Conservation (phyloP, 2,888 invertebrate species). For the Leptogaster cylindrica region DNA sequence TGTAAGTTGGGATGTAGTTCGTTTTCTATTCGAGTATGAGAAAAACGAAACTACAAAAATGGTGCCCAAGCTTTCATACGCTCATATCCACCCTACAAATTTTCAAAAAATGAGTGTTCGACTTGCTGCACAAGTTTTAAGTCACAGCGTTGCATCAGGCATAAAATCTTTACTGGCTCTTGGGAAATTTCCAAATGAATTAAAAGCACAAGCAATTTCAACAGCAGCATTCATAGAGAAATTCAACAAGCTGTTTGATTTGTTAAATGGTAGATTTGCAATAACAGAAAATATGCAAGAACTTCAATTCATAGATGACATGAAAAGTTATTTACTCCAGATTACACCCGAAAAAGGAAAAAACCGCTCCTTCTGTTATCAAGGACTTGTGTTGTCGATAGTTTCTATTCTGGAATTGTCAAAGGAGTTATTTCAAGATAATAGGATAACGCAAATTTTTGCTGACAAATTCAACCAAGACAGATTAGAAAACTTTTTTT, state of each 20-base stretch:
- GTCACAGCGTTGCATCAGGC: not conserved
- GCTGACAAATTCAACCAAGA: conserved; percentile 6
- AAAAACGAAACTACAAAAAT: conserved; percentile 19
- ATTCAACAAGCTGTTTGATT: conserved; percentile 9
- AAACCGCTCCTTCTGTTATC: not conserved
- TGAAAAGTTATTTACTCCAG: not conserved
- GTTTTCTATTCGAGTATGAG: too few relatives aligned
- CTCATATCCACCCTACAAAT: conserved; percentile 42
- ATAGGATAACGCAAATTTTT: not conserved
- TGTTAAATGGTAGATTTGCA: not conserved
- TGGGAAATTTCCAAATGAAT: not conserved
- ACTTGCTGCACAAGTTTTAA: conserved; percentile 45
- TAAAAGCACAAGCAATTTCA: conserved; percentile 7
- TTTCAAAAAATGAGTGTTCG: conserved; percentile 47
- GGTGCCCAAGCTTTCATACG: conserved; percentile 37
- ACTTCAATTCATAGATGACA: not conserved
- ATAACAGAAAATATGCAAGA: not conserved
- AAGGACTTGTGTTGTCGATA: not conserved
- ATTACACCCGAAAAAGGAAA: not conserved
- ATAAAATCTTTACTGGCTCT: not conserved
- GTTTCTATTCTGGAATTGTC: not conserved
- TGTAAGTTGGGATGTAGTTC: too few relatives aligned
- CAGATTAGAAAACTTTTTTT: conserved; percentile 9
- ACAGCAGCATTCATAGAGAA: conserved; percentile 2
- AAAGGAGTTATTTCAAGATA: not conserved